These are phyloP conservation scores for Piaya cayana DNA, from an alignment of 2,113 vertebrate genomes.

Conservation along the genomic window DNA sequence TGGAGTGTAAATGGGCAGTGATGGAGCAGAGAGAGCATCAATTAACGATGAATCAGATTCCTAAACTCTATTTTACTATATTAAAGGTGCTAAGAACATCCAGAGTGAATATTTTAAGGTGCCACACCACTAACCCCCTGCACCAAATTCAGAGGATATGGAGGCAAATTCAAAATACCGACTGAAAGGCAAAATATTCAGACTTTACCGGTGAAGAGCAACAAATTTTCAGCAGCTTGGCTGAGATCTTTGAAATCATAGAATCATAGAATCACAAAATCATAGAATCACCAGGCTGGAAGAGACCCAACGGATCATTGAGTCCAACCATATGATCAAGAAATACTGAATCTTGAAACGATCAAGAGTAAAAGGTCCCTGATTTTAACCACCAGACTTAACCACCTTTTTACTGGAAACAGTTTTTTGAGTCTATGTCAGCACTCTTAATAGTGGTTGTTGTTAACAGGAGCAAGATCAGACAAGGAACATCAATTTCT, in stretches of 20 bases:
- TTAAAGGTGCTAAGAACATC: neutral
- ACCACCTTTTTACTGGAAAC: neutral
- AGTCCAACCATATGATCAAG: no score
- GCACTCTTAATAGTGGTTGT: fast-evolving
- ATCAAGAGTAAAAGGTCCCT: neutral
- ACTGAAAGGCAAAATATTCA: neutral
- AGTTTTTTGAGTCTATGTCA: neutral
- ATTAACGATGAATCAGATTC: neutral
- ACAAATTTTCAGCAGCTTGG: neutral
- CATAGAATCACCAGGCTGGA: no score
- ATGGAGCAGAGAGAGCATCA: neutral
- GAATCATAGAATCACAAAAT: no score
- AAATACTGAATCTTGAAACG: no score
- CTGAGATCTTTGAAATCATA: neutral
- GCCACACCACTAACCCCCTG: neutral
- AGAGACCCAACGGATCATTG: no score
- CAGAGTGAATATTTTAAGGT: neutral
- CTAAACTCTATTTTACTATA: neutral
- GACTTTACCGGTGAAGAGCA: neutral
- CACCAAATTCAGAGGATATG: neutral
- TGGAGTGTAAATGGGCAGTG: neutral
- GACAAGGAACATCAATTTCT: neutral
- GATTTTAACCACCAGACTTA: neutral
- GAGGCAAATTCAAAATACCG: neutral
- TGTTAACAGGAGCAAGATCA: neutral